A percentile compares a stretch with the other conserved stretches of the same genome.
Evolutionary conservation across 2,113 vertebrate species (phyloP).

Genomic region (Trachemys scripta): DNA sequence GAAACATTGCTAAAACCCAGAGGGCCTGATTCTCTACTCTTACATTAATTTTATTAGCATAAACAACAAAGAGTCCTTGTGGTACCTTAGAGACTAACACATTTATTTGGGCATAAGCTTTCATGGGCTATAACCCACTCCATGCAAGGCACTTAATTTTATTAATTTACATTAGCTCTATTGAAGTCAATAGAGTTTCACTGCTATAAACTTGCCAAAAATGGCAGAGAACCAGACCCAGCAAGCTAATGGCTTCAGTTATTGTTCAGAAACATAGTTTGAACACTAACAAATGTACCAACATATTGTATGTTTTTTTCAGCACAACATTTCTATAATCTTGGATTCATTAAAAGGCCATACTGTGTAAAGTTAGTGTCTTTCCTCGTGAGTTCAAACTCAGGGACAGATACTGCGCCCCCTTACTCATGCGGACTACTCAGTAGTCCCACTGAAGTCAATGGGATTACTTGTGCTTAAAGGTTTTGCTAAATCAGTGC

Average conservation of each 20-base stretch:
- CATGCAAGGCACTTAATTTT: background rate
- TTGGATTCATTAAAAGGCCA: background rate
- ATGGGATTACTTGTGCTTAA: background rate
- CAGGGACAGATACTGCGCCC: background rate
- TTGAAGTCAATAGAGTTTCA: background rate
- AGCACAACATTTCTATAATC: background rate
- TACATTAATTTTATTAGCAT: accelerated
- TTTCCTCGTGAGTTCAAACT: background rate
- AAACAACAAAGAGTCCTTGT: too few species aligned
- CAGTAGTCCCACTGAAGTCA: background rate
- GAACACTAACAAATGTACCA: background rate
- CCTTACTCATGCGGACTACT: background rate
- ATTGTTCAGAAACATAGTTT: background rate
- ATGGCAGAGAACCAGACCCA: background rate
- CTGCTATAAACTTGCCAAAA: background rate
- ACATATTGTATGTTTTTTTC: background rate
- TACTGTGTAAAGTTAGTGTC: too few species aligned
- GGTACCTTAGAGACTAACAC: too few species aligned
- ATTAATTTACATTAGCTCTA: accelerated
- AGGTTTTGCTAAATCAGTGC: background rate
- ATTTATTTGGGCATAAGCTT: too few species aligned
- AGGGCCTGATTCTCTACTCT: background rate
- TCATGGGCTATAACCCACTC: too few species aligned
- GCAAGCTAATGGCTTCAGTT: background rate
- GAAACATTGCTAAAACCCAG: accelerated